phyloP scores from a whole-genome alignment of 2,888 invertebrate species.

The Tromatobia lineatoria region DNA sequence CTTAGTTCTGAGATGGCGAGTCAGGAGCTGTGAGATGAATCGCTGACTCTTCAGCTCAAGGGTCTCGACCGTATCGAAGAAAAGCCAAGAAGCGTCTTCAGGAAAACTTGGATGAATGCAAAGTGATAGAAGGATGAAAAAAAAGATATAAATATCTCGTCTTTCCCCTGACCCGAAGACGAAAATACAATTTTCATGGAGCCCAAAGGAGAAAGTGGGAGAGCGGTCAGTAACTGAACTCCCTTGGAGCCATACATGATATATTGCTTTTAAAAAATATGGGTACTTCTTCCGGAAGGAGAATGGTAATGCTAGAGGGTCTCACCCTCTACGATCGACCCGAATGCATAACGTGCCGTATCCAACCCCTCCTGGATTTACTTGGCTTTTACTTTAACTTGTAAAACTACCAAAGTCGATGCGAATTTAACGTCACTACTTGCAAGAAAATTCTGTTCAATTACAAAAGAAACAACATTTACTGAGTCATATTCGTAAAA shows the following conservation, averaged over 20 bases:
- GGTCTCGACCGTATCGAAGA: constrained; percentile 9
- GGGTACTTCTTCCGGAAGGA: constrained; percentile 18
- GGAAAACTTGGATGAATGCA: background rate
- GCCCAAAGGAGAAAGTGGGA: constrained; percentile 33
- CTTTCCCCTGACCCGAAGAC: constrained; percentile 41
- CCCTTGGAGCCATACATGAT: constrained; percentile 57
- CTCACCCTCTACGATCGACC: constrained; percentile 13
- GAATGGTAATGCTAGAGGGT: constrained; percentile 56
- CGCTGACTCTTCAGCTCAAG: constrained; percentile 15
- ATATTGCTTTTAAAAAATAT: constrained; percentile 58
- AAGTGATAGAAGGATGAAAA: constrained; percentile 34
- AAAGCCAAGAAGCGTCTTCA: constrained; percentile 10
- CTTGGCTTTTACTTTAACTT: constrained; percentile 22
- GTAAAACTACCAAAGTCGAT: constrained; percentile 14
- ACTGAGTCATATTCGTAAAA: background rate
- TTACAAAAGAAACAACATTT: background rate
- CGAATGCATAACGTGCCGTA: constrained; percentile 10
- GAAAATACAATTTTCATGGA: constrained; percentile 63
- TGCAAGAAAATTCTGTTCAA: constrained; percentile 1
- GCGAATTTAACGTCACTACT: constrained; percentile 2
- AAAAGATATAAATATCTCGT: constrained; percentile 48
- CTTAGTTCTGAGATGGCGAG: constrained; percentile 50
- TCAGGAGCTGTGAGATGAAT: constrained; percentile 9
- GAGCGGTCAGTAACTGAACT: constrained; percentile 55
- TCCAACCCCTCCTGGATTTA: background rate